Evolutionary conservation across 2,888 invertebrate species (phyloP).

Genomic region (Perizoma flavofasciatum): DNA sequence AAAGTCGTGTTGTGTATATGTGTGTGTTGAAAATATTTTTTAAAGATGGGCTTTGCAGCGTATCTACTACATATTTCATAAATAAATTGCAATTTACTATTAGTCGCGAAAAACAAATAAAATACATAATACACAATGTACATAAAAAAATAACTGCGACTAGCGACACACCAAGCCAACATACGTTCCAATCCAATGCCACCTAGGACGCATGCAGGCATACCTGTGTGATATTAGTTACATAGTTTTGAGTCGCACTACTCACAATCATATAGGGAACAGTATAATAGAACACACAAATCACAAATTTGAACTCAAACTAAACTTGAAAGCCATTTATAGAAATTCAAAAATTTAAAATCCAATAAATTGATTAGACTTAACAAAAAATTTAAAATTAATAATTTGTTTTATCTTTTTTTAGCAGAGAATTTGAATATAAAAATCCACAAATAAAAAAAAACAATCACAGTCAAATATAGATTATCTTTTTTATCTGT

Average conservation of each 20-base stretch:
- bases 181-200: neutral
- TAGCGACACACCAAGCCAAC: conserved; percentile 10
- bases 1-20: too few species aligned
- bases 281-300: too few species aligned
- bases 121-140: conserved; percentile 14
- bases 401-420: neutral
- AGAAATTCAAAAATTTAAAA: neutral
- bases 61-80: too few species aligned
- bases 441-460: neutral
- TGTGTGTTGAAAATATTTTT: too few species aligned
- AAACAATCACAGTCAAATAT: neutral
- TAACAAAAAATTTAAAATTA: neutral
- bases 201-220: neutral
- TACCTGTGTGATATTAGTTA: neutral
- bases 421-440: neutral
- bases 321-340: too few species aligned
- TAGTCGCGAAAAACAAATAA: conserved; percentile 7
- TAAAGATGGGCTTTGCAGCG: too few species aligned
- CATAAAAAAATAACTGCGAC: conserved; percentile 3
- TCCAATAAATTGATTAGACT: neutral
- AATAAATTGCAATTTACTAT: too few species aligned
- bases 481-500: too few species aligned
- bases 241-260: neutral
- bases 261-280: neutral
- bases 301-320: neutral